These are phyloP conservation scores for Dolichoris vasculosae DNA, from an alignment of 1,140 invertebrate genomes.

Conservation along the genomic window DNA sequence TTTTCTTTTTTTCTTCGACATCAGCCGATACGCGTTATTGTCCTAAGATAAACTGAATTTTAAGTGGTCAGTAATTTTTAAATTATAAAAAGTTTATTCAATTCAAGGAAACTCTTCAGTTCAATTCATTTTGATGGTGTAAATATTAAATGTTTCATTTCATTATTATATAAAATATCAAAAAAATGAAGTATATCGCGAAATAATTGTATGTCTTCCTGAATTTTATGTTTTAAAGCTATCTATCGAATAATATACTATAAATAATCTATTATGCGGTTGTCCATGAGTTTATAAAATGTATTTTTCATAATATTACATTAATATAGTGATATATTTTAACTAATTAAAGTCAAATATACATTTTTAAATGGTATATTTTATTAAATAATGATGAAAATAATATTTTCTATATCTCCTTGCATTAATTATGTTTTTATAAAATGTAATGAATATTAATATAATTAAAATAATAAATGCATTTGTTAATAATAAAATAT, in stretches of 20 bases:
- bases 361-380: neutral
- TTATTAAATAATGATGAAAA: neutral
- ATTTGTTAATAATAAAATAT: neutral
- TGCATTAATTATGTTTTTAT: neutral
- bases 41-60: slow-evolving; percentile 12
- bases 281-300: no score
- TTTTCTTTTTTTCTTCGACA: neutral
- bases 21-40: neutral
- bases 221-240: neutral
- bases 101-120: slow-evolving; percentile 34
- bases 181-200: neutral
- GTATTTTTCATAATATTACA: no score
- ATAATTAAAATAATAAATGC: neutral
- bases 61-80: slow-evolving; percentile 48
- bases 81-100: slow-evolving; percentile 46
- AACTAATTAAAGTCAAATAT: neutral
- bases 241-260: neutral
- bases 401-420: neutral
- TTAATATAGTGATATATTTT: neutral
- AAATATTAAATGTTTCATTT: neutral
- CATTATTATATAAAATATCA: neutral
- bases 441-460: neutral
- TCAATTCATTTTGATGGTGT: slow-evolving; percentile 11
- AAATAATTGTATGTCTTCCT: neutral
- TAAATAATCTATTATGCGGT: no score